Evolutionary conservation across 1,140 invertebrate genomes (phyloP).

Genomic region (Halictus rubicundus): DNA sequence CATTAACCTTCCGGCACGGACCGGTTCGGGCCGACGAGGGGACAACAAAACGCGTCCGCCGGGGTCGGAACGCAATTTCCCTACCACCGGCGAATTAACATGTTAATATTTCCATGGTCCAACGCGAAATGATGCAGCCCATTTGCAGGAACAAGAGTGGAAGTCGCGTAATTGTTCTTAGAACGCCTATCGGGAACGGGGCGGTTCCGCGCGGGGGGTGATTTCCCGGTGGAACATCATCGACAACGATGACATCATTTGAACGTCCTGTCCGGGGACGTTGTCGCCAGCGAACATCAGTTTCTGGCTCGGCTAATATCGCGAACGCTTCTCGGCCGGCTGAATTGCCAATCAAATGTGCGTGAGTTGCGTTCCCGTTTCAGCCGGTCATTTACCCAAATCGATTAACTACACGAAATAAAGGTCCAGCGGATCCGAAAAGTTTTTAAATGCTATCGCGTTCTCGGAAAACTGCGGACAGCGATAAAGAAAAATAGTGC

Average conservation of each 20-base stretch:
- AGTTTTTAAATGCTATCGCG: too few species aligned
- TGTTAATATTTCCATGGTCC: constrained; percentile 1
- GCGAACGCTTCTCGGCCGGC: background rate
- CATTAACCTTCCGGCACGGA: background rate
- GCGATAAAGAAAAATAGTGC: too few species aligned
- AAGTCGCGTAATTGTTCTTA: background rate
- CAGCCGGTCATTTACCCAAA: too few species aligned
- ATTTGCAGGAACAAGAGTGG: background rate
- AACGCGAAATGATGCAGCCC: background rate
- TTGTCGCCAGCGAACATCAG: constrained; percentile 11
- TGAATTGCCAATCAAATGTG: too few species aligned
- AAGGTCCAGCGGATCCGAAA: too few species aligned
- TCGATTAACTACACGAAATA: too few species aligned
- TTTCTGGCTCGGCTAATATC: constrained; percentile 15
- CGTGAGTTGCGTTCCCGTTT: too few species aligned
- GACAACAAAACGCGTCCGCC: background rate
- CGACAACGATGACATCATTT: background rate
- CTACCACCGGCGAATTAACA: background rate
- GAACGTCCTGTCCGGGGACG: constrained; percentile 10
- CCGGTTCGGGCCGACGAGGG: background rate
- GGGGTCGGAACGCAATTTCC: constrained; percentile 9
- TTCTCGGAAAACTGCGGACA: too few species aligned
- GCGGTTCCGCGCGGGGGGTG: background rate
- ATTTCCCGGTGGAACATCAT: constrained; percentile 23
- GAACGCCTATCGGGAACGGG: background rate